Conservation (phyloP, 2,888 invertebrate genomes). For the Drosophila limbata region DNA sequence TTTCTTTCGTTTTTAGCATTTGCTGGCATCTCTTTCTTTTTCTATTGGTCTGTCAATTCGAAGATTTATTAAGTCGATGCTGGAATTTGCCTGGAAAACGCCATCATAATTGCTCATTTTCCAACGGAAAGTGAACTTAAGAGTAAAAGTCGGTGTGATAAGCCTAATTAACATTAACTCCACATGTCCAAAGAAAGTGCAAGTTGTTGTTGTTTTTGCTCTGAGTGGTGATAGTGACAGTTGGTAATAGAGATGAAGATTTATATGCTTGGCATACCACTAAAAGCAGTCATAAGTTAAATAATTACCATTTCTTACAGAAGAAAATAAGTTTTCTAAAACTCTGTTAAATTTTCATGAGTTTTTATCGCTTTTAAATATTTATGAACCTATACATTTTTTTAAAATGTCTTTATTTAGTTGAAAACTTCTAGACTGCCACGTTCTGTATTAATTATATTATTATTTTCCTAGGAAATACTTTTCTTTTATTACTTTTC, state of each 20-base stretch:
- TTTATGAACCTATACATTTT: not conserved
- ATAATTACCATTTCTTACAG: not conserved
- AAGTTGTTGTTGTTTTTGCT: conserved; percentile 39
- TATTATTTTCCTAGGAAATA: no score
- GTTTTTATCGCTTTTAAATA: not conserved
- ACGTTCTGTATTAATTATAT: no score
- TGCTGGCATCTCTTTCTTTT: conserved; percentile 20
- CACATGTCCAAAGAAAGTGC: conserved; percentile 58
- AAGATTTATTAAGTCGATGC: conserved; percentile 65
- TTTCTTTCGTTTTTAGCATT: conserved; percentile 16
- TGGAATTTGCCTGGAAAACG: conserved; percentile 51
- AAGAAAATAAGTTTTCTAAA: not conserved
- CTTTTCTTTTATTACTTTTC: no score
- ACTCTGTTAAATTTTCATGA: not conserved
- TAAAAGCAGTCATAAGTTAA: not conserved
- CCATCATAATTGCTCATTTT: conserved; percentile 66
- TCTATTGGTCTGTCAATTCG: conserved; percentile 59
- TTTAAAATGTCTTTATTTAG: no score
- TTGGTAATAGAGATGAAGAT: conserved; percentile 3
- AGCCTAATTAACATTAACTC: conserved; percentile 40
- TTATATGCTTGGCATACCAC: conserved; percentile 30
- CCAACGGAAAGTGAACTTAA: conserved; percentile 67
- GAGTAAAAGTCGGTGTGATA: conserved; percentile 67
- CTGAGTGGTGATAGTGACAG: not conserved
- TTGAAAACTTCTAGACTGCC: no score